Evolutionary conservation across 2,797 vertebrate genomes (phyloP).

Genomic region (Gymnodraco acuticeps): DNA sequence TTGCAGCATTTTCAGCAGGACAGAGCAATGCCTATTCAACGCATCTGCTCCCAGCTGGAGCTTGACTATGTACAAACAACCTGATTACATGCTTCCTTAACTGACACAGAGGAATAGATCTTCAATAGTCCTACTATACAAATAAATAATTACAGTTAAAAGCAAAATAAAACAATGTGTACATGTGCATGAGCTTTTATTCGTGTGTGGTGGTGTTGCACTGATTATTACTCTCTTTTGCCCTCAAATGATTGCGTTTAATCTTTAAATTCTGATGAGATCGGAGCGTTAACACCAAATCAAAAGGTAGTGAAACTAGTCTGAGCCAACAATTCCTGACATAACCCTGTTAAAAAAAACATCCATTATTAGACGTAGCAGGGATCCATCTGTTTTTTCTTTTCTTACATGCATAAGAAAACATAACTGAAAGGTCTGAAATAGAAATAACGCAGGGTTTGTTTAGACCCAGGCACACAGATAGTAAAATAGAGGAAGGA

Average conservation of each 20-base stretch:
- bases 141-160: slow-evolving; percentile 74
- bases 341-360: slow-evolving; percentile 42
- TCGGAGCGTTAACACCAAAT: slow-evolving; percentile 35
- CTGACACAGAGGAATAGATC: slow-evolving; percentile 61
- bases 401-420: slow-evolving; percentile 70
- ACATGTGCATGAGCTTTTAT: slow-evolving; percentile 62
- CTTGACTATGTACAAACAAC: slow-evolving; percentile 76
- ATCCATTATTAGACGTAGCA: slow-evolving; percentile 15
- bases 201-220: slow-evolving; percentile 42
- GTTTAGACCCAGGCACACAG: slow-evolving; percentile 68
- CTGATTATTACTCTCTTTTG: slow-evolving; percentile 31
- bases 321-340: slow-evolving; percentile 43
- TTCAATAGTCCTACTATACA: slow-evolving; percentile 73
- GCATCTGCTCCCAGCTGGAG: slow-evolving; percentile 56
- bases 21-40: slow-evolving; percentile 48
- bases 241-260: slow-evolving; percentile 56
- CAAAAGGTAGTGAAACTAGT: slow-evolving; percentile 43
- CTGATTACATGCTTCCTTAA: slow-evolving; percentile 73
- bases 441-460: slow-evolving; percentile 62
- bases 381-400: slow-evolving; percentile 31
- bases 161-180: slow-evolving; percentile 60
- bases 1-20: slow-evolving; percentile 80
- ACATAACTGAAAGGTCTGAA: slow-evolving; percentile 45
- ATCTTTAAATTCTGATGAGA: slow-evolving; percentile 31
- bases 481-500: slow-evolving; percentile 50